Base-by-base conservation (phyloP, 2,113 vertebrate genomes). In the Spermophilus dauricus region DNA sequence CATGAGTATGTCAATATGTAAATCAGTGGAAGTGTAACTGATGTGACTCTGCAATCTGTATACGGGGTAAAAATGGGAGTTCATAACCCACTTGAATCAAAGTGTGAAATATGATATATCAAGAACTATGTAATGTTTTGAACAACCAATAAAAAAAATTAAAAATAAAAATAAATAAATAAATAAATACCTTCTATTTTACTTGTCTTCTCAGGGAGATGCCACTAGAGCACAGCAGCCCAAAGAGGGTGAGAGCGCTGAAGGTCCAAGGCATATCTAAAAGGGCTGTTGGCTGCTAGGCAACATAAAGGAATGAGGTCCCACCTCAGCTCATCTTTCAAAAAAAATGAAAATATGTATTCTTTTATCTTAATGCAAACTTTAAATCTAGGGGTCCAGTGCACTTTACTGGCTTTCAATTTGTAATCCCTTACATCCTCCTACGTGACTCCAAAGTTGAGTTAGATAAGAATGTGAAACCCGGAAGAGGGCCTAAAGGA, bases 401-500 rank as follows among this genome's bases (percentile, higher is more conserved):
- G 67, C 37, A 61, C 34, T 48, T 67, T 65, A 34, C 8, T 37
- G 20, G 30, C n/a, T n/a, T 63, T 42, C 14, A n/a, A 22, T 61
- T 75, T 69, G 39, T 81, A 58, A n/a, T 78, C 69, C 63, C 69
- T 86, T 56, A 28, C 34, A 53, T 63, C n/a, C 45, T 75, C 20
- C 24, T 86, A 37, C 88, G 8, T 91, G 51, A 56, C 84, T 70
- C 53, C 28, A 45, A 93, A 89, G 75, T 65, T 84, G 75, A 93
- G 42, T 39, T 65, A 91, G 65, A 72, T 75, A 91, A 93, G 72
- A 85, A 83, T 69, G 53, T 53, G 70, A 89, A 89, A 95, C 93
- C 34, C 39, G 69, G 22, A 86, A 39, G 39, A 67, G 53, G 17
- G 20, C 56, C 70, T 67, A 86, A 42, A 42, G 67, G 63, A 95